phyloP scores from a whole-genome alignment of 2,888 invertebrate species.

The Charanyca ferruginea region DNA sequence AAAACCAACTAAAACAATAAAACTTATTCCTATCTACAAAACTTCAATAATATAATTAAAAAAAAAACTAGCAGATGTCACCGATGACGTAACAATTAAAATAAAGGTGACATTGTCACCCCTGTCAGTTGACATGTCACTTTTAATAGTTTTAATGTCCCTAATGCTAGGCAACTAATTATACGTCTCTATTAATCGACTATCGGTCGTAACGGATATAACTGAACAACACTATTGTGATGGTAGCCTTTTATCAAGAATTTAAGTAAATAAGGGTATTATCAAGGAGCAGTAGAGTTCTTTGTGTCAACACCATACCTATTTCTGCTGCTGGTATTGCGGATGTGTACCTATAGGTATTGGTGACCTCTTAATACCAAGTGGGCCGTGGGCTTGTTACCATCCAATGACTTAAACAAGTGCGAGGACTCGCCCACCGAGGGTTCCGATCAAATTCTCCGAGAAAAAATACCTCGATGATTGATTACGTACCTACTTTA shows the following conservation, averaged over 20 bases:
- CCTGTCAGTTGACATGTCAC: conserved; percentile 53
- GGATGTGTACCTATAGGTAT: too few relatives aligned
- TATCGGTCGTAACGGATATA: conserved; percentile 66
- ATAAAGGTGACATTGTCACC: conserved; percentile 59
- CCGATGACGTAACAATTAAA: conserved; percentile 67
- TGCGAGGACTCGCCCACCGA: too few relatives aligned
- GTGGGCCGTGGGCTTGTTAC: too few relatives aligned
- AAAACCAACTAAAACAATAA: conserved; percentile 12
- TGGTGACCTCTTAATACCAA: too few relatives aligned
- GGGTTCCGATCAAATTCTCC: too few relatives aligned
- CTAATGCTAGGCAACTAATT: conserved; percentile 73
- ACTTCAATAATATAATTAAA: conserved; percentile 11
- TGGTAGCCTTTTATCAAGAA: conserved; percentile 5
- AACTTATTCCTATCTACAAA: conserved; percentile 31
- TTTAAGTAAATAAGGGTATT: too few relatives aligned
- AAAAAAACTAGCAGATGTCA: conserved; percentile 54
- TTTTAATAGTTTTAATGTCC: conserved; percentile 76
- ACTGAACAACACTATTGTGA: conserved; percentile 46
- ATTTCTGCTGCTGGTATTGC: too few relatives aligned
- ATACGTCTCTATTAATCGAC: conserved; percentile 66
- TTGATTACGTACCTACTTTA: too few relatives aligned
- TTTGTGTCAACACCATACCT: too few relatives aligned
- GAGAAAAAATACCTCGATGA: too few relatives aligned
- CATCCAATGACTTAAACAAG: too few relatives aligned
- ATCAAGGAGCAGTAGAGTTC: too few relatives aligned